Conservation (phyloP, 23 tunicate genomes). For the Halocynthia aurantium region DNA sequence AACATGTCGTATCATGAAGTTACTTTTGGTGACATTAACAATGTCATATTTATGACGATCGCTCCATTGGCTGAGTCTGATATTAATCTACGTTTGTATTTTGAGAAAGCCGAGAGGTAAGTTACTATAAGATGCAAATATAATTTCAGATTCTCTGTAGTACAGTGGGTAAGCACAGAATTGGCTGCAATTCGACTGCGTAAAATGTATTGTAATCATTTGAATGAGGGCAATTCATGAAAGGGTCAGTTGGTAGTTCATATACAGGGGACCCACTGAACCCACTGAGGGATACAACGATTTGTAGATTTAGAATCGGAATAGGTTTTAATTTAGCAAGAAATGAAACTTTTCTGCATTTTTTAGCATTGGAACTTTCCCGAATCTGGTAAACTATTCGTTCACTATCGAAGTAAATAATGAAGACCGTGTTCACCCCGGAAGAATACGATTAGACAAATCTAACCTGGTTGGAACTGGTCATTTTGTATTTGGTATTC, state of each 20-base stretch:
- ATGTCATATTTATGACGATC: constrained; percentile 47
- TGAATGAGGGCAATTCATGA: background rate
- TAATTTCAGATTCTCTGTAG: background rate
- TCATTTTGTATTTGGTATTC: constrained; percentile 68
- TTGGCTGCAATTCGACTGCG: background rate
- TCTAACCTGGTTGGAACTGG: constrained; percentile 10
- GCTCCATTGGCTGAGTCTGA: constrained; percentile 12
- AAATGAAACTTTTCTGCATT: constrained; percentile 1
- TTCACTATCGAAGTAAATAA: constrained; percentile 40
- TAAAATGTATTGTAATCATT: background rate
- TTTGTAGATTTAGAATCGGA: no score
- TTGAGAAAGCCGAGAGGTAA: constrained; percentile 38
- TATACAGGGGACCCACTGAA: no score
- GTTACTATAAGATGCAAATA: background rate
- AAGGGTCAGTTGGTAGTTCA: background rate
- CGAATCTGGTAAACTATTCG: constrained; percentile 41
- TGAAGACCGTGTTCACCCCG: constrained; percentile 19
- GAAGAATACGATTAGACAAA: constrained; percentile 48
- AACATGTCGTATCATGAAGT: constrained; percentile 75
- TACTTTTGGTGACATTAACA: background rate
- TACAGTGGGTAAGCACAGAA: background rate
- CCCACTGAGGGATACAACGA: no score
- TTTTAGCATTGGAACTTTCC: constrained; percentile 43
- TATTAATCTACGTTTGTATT: constrained; percentile 28
- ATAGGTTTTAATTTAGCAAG: background rate